Conservation (phyloP, 2,113 vertebrate species). For the Vireo altiloquus region DNA sequence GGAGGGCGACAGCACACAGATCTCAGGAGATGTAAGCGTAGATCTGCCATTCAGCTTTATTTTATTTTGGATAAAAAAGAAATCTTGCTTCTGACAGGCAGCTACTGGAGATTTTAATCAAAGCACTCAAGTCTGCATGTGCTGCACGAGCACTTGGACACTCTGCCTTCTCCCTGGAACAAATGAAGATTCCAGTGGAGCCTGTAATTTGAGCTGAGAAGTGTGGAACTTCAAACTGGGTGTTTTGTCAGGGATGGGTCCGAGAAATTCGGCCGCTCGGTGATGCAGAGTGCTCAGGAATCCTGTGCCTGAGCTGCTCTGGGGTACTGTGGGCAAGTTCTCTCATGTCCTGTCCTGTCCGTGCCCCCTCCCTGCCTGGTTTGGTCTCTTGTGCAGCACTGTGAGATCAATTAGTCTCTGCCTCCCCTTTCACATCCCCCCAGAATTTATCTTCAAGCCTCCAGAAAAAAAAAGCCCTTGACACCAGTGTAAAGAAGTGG, state of each 20-base stretch:
- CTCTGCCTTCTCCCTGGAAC: background rate
- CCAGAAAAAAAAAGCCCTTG: background rate
- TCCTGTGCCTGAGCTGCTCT: background rate
- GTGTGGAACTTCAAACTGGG: background rate
- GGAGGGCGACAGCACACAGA: background rate
- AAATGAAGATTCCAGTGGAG: background rate
- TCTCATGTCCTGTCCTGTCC: fast-evolving
- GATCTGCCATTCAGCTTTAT: constrained; percentile 9
- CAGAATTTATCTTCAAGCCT: background rate
- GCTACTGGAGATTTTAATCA: background rate
- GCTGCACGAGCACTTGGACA: background rate
- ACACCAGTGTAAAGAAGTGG: background rate
- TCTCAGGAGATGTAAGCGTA: background rate
- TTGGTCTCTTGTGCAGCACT: background rate
- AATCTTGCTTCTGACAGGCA: background rate
- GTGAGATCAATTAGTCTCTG: background rate
- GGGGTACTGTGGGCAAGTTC: background rate
- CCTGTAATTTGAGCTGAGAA: background rate
- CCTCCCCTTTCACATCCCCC: background rate
- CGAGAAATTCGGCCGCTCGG: background rate
- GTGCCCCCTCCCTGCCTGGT: fast-evolving
- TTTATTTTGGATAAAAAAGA: background rate
- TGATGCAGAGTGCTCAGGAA: background rate
- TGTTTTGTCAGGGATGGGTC: background rate
- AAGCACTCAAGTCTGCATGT: background rate